Percentiles rank a stretch among this genome's conserved stretches.
Evolutionary conservation across 1,140 invertebrate species (phyloP).

Genomic region (Phymorhynchus buccinoides): DNA sequence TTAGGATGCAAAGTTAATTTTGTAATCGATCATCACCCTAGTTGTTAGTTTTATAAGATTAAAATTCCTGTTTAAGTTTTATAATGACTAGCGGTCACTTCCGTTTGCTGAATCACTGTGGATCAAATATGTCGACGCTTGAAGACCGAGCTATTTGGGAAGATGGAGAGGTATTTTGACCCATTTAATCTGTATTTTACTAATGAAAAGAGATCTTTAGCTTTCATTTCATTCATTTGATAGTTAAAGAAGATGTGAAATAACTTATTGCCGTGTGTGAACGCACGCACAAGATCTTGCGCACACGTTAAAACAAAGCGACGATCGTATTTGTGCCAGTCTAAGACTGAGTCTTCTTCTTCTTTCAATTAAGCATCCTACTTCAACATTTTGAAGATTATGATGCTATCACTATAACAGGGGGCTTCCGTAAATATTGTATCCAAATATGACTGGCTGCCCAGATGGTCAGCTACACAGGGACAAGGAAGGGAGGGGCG

Average conservation of each 20-base stretch:
- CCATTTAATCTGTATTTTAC: neutral
- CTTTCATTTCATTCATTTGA: neutral
- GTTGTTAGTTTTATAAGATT: neutral
- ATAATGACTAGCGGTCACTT: neutral
- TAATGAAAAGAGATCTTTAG: neutral
- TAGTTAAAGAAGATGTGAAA: neutral
- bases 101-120: constrained; percentile 43
- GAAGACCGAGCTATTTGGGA: constrained; percentile 94
- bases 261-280: neutral
- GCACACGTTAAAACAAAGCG: no score
- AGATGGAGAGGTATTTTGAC: constrained; percentile 81
- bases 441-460: no score
- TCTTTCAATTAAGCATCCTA: no score
- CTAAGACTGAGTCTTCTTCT: no score
- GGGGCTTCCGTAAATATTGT: no score
- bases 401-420: no score
- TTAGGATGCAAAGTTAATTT: neutral
- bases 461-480: no score
- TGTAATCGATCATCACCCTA: neutral
- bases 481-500: no score
- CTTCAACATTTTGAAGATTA: no score
- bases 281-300: neutral
- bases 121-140: constrained; percentile 75
- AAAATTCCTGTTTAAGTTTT: neutral
- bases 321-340: no score